Evolutionary conservation across 2,888 invertebrate genomes (phyloP), one percentile per base, ranked within the genome.

Genomic region (Hemicrepidius hirtus): DNA sequence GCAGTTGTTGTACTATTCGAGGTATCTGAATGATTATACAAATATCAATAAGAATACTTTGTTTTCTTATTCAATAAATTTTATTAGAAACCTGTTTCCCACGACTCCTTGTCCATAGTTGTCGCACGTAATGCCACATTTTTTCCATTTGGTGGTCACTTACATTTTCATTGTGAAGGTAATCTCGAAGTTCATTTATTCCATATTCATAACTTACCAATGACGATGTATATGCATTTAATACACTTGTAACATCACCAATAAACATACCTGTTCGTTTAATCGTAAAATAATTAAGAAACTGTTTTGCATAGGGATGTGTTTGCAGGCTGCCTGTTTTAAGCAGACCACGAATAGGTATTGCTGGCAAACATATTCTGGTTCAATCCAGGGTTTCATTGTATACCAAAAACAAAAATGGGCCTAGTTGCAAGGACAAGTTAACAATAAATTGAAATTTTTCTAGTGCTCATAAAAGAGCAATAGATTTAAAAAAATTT

Each of bases 241-340:
- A 87, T 84, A 88, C 85, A 46, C 87, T 88, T n/a, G 88, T 88
- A 86, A 89, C 88, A 81, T 88, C 88, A 10, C 89, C 89, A 86
- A 89, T 88, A 7, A 89, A 85, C 1, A 89, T 85, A 10, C 88
- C 88, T 88, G 50, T 24, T 28, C 3, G 21, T 9, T 18, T 6
- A 44, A 7, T 16, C 13, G 13, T 44, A 44, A 18, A 5, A 1
- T 16, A 44, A 32, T 32, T 32, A 32, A 32, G n/a, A n/a, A n/a
- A n/a, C n/a, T n/a, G n/a, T n/a, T n/a, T n/a, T n/a, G n/a, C n/a
- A n/a, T n/a, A n/a, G n/a, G n/a, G n/a, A n/a, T n/a, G n/a, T n/a
- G n/a, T n/a, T n/a, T n/a, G n/a, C n/a, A n/a, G n/a, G n/a, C n/a
- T n/a, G n/a, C n/a, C n/a, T n/a, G n/a, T n/a, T n/a, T n/a, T n/a